Evolutionary conservation across 2,113 vertebrate species (phyloP), one percentile per base, ranked within the genome.

Genomic region (Chrysochloris asiatica): DNA sequence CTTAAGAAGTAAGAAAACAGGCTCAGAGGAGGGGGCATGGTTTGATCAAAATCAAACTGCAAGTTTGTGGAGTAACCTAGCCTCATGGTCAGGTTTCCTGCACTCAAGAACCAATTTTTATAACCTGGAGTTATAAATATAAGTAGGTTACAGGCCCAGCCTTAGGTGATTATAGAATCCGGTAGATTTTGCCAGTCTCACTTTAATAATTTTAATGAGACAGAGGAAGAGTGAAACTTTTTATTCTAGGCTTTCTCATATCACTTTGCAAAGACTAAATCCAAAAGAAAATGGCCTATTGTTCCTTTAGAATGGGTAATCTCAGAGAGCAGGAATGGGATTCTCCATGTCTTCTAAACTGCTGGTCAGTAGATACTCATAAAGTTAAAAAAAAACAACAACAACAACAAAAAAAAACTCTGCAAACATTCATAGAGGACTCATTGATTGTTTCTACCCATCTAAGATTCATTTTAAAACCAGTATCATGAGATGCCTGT

Each of bases 1-100:
- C 24, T 93, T 77, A 87, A 75, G 84, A 90, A 69, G 10, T 63
- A 78, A 92, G n/a, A 83, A 87, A 90, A 77, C 24, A 71, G 67
- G 47, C 24, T 88, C 36, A 12, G 43, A 45, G 30, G 78, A 59
- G 19, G 54, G 41, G 8, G 36, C 17, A 22, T 61, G 71, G 65
- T 61, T 94, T 82, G 5, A 1, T 50, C n/a, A 84, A 86, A 78
- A 24, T 84, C 45, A 88, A 92, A 52, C 69, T 76, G 13, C 14
- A 61, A 45, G 33, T 63, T 21, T 75, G 36, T 28, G 45, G 33
- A 28, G 38, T 50, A 84, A 45, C 24, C 59, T 45, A 73, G 75
- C 28, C 52, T 87, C 67, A 33, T 41, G 24, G 30, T 8, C n/a
- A 72, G 38, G 48, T 71, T 88, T 91, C 59, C 56, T 76, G 56